Conservation (phyloP, 2,888 invertebrate genomes). For the Bellardia bayeri region DNA sequence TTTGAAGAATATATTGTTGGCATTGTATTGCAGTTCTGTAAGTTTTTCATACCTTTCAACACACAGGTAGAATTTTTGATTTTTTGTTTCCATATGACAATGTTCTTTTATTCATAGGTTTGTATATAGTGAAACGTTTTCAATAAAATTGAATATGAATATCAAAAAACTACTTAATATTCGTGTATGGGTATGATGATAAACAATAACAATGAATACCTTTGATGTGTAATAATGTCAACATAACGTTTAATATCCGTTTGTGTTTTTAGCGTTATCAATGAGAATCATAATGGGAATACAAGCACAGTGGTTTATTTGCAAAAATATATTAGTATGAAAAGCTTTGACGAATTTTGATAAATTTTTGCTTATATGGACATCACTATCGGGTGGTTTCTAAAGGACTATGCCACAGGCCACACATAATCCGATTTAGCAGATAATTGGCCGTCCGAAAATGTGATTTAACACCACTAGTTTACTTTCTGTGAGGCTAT, state of each 20-base stretch:
- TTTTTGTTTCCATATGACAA: conserved; percentile 30
- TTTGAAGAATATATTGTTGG: conserved; percentile 24
- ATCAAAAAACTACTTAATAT: conserved; percentile 13
- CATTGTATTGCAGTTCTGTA: conserved; percentile 19
- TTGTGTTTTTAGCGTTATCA: neutral
- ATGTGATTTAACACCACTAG: no score
- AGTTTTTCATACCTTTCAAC: conserved; percentile 4
- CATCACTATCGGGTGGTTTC: no score
- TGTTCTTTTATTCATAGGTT: conserved; percentile 26
- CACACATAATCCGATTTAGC: no score
- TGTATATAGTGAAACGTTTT: neutral
- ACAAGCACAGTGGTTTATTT: neutral
- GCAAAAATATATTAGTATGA: no score
- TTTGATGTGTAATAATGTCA: conserved; percentile 41
- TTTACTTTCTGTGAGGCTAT: no score
- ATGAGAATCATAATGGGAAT: neutral
- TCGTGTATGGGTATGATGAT: neutral
- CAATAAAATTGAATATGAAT: conserved; percentile 35
- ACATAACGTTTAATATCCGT: conserved; percentile 42
- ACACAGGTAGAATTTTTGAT: conserved; percentile 23
- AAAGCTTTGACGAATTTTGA: no score
- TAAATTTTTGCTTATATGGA: no score
- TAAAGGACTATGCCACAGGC: no score
- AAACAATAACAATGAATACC: conserved; percentile 30
- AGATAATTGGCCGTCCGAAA: no score